Conservation (phyloP, 2,797 vertebrate genomes). For the Pyrocephalus nanus region DNA sequence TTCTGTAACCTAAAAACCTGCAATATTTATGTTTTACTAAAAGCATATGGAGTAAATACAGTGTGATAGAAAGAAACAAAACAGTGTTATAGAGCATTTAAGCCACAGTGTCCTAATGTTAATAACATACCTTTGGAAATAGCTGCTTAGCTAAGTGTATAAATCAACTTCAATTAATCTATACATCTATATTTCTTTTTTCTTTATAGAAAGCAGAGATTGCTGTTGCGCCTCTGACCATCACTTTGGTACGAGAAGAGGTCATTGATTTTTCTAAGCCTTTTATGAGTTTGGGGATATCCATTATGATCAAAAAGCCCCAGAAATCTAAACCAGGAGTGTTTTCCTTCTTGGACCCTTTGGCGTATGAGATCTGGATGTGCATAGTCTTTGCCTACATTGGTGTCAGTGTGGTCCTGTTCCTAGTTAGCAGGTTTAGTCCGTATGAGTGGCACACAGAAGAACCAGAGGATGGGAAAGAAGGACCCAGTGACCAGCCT, state of each 20-base stretch:
- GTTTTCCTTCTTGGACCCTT: conserved; percentile 97
- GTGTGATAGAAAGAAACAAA: neutral
- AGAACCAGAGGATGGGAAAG: conserved; percentile 93
- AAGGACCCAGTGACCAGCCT: conserved; percentile 94
- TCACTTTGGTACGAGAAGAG: conserved; percentile 97
- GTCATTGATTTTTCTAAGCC: conserved; percentile 99
- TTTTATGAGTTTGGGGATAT: conserved; percentile 98
- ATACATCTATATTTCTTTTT: conserved; percentile 72
- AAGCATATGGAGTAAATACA: neutral
- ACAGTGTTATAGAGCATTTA: neutral
- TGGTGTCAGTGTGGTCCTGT: conserved; percentile 97
- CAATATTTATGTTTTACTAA: neutral
- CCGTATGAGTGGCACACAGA: conserved; percentile 98
- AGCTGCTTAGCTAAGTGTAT: neutral
- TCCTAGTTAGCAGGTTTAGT: conserved; percentile 98
- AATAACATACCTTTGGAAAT: conserved; percentile 30
- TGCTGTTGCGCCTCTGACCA: conserved; percentile 96
- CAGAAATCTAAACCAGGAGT: conserved; percentile 99
- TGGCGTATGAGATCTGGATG: conserved; percentile 99
- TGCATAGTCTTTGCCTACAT: conserved; percentile 99
- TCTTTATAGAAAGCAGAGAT: conserved; percentile 96
- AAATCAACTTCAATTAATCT: conserved; percentile 50
- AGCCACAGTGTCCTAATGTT: neutral
- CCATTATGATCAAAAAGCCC: conserved; percentile 99
- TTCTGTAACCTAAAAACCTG: neutral